Evolutionary conservation across 2,888 invertebrate species (phyloP).

Genomic region (Periphyllus acericola): DNA sequence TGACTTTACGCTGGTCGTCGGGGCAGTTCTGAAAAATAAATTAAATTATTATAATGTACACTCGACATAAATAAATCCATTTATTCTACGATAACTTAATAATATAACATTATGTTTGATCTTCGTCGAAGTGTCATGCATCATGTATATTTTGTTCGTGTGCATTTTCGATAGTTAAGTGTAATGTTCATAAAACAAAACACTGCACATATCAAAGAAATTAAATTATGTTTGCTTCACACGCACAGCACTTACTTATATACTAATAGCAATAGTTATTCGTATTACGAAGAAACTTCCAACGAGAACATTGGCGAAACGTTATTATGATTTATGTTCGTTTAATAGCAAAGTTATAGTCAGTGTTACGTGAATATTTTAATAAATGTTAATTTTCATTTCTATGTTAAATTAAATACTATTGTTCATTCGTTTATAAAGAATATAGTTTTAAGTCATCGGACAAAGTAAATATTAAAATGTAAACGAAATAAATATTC

Average conservation of each 20-base stretch:
- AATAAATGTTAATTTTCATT: not conserved
- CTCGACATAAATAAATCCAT: not conserved
- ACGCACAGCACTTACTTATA: not conserved
- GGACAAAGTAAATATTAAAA: not conserved
- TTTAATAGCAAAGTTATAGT: not conserved
- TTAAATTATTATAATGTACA: not conserved
- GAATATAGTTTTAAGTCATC: not conserved
- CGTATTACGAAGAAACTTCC: not conserved
- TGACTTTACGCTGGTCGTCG: constrained; percentile 59
- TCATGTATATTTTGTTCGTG: too few relatives aligned
- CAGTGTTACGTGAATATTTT: not conserved
- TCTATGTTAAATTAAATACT: not conserved
- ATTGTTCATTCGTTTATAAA: not conserved
- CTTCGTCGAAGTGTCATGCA: too few relatives aligned
- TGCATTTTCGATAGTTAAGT: too few relatives aligned
- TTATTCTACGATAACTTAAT: not conserved
- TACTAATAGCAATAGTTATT: constrained; percentile 11
- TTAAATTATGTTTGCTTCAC: not conserved
- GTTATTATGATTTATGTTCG: not conserved
- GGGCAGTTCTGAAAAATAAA: constrained; percentile 63
- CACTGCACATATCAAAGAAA: not conserved
- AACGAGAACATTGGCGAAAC: not conserved
- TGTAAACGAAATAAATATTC: not conserved
- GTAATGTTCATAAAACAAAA: not conserved
- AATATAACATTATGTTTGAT: too few relatives aligned